Evolutionary conservation across 2,113 vertebrate species (phyloP).

Genomic region (Pagrus major): DNA sequence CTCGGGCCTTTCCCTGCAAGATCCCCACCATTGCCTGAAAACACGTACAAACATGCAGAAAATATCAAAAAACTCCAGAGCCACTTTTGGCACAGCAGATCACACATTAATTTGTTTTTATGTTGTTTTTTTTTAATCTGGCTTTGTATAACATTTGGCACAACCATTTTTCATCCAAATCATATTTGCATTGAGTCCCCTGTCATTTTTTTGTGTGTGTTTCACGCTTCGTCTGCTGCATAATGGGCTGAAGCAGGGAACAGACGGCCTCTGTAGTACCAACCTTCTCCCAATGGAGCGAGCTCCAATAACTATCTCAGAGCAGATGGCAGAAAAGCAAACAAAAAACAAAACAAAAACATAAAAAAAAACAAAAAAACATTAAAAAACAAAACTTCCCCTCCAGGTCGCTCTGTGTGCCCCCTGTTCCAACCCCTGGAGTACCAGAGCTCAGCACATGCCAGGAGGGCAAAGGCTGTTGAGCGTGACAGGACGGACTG

Average conservation of each 20-base stretch:
- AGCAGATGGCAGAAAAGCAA: slow-evolving; percentile 77
- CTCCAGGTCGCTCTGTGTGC: slow-evolving; percentile 33
- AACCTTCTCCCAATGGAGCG: slow-evolving; percentile 62
- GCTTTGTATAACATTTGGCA: slow-evolving; percentile 16
- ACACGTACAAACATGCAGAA: slow-evolving; percentile 3
- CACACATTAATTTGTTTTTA: neutral
- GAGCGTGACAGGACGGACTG: slow-evolving; percentile 19
- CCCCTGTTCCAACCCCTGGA: slow-evolving; percentile 50
- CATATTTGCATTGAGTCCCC: slow-evolving; percentile 13
- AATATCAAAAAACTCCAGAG: neutral
- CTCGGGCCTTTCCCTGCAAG: slow-evolving; percentile 92
- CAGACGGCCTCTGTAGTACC: slow-evolving; percentile 73
- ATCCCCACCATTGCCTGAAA: slow-evolving; percentile 97
- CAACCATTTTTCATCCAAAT: neutral
- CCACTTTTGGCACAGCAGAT: neutral
- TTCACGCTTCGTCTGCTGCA: slow-evolving; percentile 73
- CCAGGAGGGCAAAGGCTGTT: slow-evolving; percentile 16
- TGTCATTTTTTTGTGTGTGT: slow-evolving; percentile 46
- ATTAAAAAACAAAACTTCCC: slow-evolving; percentile 57
- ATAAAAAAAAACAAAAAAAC: slow-evolving; percentile 53
- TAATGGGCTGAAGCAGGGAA: slow-evolving; percentile 53
- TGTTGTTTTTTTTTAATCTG: neutral
- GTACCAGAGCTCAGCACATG: slow-evolving; percentile 61
- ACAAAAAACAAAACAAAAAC: slow-evolving; percentile 42
- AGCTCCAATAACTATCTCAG: slow-evolving; percentile 60